Evolutionary conservation across 2,113 vertebrate species (phyloP), one percentile per base, ranked within the genome.

Genomic region (Clarias macrocephalus): DNA sequence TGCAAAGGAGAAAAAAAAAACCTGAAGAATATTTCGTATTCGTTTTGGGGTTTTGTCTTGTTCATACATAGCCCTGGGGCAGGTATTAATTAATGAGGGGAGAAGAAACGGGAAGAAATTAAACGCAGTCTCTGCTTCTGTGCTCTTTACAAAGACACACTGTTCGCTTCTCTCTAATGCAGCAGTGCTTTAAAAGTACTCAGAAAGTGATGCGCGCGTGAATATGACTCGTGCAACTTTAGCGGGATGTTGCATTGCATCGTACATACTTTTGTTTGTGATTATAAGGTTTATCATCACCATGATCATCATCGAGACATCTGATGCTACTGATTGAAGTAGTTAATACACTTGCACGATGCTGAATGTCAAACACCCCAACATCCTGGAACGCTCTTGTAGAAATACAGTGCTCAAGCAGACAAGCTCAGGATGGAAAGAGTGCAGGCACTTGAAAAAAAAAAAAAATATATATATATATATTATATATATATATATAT

Each of bases 1-100:
- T 76, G 10, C 12, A 0, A 2, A 10, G 79, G 57, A 5, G 28
- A 3, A 62, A 89, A 82, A 84, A 79, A 73, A 63, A 23, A 7
- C 2, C 33, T 37, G 57, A 19, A 8, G 59, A 2, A 13, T 65
- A 75, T 85, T 85, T 86, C 60, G 79, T 56, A 28, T 86, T 84
- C 62, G 10, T 82, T 87, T 73, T 66, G 79, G 33, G 37, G n/a
- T 73, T 80, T 83, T 52, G 72, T 73, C 62, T 68, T 83, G 84
- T 89, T 90, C 90, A 77, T 87, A 30, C n/a, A 30, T 68, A 81
- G 89, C 89, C 88, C 68, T 62, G 25, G 80, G 91, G 86, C 90
- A 80, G 72, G 83, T 87, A 82, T 84, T 90, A 91, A 91, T 92
- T 90, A 89, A 92, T 88, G 80, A 80, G 80, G 63, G 56, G 56